A percentile compares a stretch with the other conserved stretches of the same genome.
phyloP scores from a whole-genome alignment of 2,888 invertebrate genomes.

The Amiota mariae region DNA sequence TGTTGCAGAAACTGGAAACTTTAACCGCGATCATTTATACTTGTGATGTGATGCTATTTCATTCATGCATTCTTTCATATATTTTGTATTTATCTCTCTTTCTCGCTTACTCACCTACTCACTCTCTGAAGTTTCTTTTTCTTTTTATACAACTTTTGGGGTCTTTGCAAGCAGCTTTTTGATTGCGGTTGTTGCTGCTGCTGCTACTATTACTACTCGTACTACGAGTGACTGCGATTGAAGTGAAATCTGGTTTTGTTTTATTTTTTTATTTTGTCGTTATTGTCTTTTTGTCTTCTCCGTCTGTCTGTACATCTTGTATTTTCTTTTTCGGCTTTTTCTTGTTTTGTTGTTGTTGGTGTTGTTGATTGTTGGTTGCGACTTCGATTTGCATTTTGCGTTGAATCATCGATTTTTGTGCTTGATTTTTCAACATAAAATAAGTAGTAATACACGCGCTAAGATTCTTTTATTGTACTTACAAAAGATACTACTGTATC shows the following conservation, averaged over 20 bases:
- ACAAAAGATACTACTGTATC: slow-evolving; percentile 43
- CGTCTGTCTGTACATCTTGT: not conserved
- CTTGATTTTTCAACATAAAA: slow-evolving; percentile 21
- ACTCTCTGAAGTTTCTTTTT: not conserved
- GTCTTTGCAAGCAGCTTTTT: slow-evolving; percentile 1
- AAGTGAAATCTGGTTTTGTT: slow-evolving; percentile 59
- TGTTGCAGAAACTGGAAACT: slow-evolving; percentile 25
- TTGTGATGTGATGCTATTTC: not conserved
- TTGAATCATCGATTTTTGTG: slow-evolving; percentile 60
- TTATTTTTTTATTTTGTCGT: slow-evolving; percentile 37
- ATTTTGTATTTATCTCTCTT: not conserved
- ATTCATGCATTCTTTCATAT: no score
- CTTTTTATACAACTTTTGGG: slow-evolving; percentile 3
- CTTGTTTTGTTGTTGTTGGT: slow-evolving; percentile 24
- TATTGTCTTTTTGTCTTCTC: slow-evolving; percentile 20
- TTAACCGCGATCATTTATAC: slow-evolving; percentile 1
- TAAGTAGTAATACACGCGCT: not conserved
- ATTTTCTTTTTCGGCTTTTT: slow-evolving; percentile 31
- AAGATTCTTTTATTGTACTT: slow-evolving; percentile 25
- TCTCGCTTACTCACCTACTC: not conserved
- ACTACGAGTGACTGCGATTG: not conserved
- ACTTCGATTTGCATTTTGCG: slow-evolving; percentile 37
- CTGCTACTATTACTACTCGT: no score
- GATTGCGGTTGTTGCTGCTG: not conserved
- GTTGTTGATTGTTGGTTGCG: slow-evolving; percentile 16